Evolutionary conservation across 2,797 vertebrate genomes (phyloP).

Genomic region (Anisognathus igniventris): DNA sequence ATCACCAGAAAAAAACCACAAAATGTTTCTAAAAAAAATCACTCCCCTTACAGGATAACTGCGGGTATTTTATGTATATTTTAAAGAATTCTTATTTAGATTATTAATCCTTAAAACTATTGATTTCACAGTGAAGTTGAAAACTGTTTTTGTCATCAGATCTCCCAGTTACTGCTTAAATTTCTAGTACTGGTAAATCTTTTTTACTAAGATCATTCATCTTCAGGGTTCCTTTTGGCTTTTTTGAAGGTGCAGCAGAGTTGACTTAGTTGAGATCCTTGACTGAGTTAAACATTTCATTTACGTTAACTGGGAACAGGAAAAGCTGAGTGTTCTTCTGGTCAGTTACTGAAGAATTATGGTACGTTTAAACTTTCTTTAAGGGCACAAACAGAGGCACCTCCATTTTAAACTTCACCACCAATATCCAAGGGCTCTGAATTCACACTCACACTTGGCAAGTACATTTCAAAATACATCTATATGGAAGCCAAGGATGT

Average conservation of each 20-base stretch:
- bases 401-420: neutral
- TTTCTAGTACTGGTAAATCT: neutral
- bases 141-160: neutral
- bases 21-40: neutral
- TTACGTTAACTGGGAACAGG: neutral
- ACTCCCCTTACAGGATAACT: neutral
- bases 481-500: neutral
- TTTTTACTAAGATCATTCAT: neutral
- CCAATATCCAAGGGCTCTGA: neutral
- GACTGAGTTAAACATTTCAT: neutral
- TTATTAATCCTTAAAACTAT: neutral
- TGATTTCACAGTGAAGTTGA: neutral
- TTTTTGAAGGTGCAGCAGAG: neutral
- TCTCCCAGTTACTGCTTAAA: neutral
- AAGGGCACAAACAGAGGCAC: neutral
- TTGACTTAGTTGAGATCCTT: neutral
- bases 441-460: neutral
- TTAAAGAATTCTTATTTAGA: neutral
- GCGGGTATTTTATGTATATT: neutral
- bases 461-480: fast-evolving
- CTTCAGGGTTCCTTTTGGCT: neutral
- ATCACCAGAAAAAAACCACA: neutral
- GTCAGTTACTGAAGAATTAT: neutral
- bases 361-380: neutral
- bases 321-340: neutral